Conservation (phyloP, 2,797 vertebrate species). For the Galaxias olidus region DNA sequence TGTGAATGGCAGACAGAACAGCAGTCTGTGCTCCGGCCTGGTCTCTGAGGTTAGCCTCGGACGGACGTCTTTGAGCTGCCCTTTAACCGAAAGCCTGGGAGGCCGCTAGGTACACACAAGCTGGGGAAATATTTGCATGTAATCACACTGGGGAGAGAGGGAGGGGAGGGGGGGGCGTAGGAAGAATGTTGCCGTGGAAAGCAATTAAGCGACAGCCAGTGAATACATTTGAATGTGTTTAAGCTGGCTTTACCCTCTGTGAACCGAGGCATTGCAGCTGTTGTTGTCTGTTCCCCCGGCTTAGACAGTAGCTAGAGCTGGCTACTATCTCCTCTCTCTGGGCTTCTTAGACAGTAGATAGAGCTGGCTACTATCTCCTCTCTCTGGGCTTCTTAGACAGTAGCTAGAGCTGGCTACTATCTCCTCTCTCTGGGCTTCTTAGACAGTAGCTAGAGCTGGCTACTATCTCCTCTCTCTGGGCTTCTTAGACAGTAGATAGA, state of each 20-base stretch:
- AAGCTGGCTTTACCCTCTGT: slow-evolving; percentile 21
- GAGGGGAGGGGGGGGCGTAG: too few relatives aligned
- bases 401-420: too few relatives aligned
- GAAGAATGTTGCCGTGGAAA: slow-evolving; percentile 35
- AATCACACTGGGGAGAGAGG: slow-evolving; percentile 40
- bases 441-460: too few relatives aligned
- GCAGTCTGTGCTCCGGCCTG: too few relatives aligned
- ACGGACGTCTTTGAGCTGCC: slow-evolving; percentile 36
- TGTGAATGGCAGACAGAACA: too few relatives aligned
- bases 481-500: too few relatives aligned
- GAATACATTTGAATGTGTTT: slow-evolving; percentile 64
- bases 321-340: not conserved
- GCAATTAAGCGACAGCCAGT: slow-evolving; percentile 53
- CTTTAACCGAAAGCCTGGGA: slow-evolving; percentile 27
- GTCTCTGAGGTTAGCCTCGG: too few relatives aligned
- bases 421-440: too few relatives aligned
- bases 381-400: too few relatives aligned
- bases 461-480: too few relatives aligned
- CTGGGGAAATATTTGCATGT: slow-evolving; percentile 57
- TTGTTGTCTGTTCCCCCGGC: slow-evolving; percentile 20
- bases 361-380: too few relatives aligned
- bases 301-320: not conserved
- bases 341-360: too few relatives aligned
- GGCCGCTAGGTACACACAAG: slow-evolving; percentile 43
- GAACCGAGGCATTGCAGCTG: slow-evolving; percentile 35